Evolutionary conservation across 2,888 invertebrate genomes (phyloP).

Genomic region (Geotrupes spiniger): DNA sequence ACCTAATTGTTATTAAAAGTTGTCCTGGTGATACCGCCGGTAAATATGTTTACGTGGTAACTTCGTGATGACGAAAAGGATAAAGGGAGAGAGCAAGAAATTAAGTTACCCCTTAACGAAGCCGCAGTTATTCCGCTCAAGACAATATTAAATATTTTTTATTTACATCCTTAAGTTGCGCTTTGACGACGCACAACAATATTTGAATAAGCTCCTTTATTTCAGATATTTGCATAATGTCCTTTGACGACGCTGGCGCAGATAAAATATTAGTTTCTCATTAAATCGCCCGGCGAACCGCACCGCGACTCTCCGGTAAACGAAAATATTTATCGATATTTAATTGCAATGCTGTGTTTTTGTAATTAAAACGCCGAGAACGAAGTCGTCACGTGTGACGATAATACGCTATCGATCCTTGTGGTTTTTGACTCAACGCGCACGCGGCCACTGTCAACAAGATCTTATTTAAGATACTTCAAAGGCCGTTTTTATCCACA

Average conservation of each 20-base stretch:
- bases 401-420: conserved; percentile 18
- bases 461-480: conserved; percentile 40
- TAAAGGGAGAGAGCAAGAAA: conserved; percentile 34
- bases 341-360: no score
- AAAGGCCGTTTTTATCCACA: conserved; percentile 33
- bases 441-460: conserved; percentile 45
- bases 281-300: no score
- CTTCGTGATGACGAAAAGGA: background rate
- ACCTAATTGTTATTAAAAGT: no score
- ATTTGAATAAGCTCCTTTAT: conserved; percentile 42
- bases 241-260: background rate
- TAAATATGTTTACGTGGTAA: no score
- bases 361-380: no score
- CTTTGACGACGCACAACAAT: conserved; percentile 39
- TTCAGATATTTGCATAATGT: conserved; percentile 38
- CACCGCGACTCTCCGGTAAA: no score
- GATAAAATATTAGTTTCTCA: conserved; percentile 18
- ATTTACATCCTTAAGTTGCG: conserved; percentile 42
- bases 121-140: conserved; percentile 45
- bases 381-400: no score
- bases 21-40: no score
- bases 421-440: conserved; percentile 42
- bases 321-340: no score
- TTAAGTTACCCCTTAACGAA: conserved; percentile 45
- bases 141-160: conserved; percentile 46